Percentiles rank a stretch among this genome's conserved stretches.
Evolutionary conservation across 1,140 invertebrate species (phyloP).

Genomic region (Penaeus indicus): DNA sequence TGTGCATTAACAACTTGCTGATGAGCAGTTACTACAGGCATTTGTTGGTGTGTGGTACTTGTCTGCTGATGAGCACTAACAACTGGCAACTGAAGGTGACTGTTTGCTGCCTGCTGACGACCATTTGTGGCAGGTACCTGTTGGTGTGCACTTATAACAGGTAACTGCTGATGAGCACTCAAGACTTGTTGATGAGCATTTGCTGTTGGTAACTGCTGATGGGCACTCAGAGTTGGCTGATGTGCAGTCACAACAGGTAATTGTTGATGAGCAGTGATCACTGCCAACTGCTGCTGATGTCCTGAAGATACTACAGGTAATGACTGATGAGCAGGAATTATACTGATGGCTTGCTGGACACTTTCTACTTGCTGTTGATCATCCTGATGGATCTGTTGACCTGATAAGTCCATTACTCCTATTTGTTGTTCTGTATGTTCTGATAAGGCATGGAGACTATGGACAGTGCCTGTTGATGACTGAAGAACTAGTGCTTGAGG

Average conservation of each 20-base stretch:
- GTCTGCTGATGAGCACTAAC: slow-evolving; percentile 13
- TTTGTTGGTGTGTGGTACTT: slow-evolving; percentile 28
- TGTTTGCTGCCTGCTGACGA: neutral
- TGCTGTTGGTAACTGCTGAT: slow-evolving; percentile 34
- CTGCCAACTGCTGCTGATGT: slow-evolving; percentile 50
- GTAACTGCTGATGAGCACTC: slow-evolving; percentile 17
- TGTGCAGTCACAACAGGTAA: slow-evolving; percentile 38
- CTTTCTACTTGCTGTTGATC: slow-evolving; percentile 18
- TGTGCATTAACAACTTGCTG: slow-evolving; percentile 27
- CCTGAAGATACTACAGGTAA: slow-evolving; percentile 27
- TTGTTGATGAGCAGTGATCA: slow-evolving; percentile 36
- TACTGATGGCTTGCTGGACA: slow-evolving; percentile 6
- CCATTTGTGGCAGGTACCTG: slow-evolving; percentile 1
- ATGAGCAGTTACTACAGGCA: slow-evolving; percentile 42
- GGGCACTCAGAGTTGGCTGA: slow-evolving; percentile 36
- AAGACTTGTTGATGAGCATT: slow-evolving; percentile 28
- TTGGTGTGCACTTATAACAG: slow-evolving; percentile 17
- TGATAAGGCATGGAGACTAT: slow-evolving; percentile 25
- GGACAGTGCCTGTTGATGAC: slow-evolving; percentile 24
- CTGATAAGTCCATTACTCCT: slow-evolving; percentile 60
- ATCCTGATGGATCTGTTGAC: slow-evolving; percentile 46
- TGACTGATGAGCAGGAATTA: slow-evolving; percentile 27
- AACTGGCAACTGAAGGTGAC: neutral
- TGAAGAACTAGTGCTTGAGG: slow-evolving; percentile 37
- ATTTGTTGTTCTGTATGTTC: slow-evolving; percentile 40